Conservation (phyloP, 2,888 invertebrate genomes). For the Ectobius pallidus region DNA sequence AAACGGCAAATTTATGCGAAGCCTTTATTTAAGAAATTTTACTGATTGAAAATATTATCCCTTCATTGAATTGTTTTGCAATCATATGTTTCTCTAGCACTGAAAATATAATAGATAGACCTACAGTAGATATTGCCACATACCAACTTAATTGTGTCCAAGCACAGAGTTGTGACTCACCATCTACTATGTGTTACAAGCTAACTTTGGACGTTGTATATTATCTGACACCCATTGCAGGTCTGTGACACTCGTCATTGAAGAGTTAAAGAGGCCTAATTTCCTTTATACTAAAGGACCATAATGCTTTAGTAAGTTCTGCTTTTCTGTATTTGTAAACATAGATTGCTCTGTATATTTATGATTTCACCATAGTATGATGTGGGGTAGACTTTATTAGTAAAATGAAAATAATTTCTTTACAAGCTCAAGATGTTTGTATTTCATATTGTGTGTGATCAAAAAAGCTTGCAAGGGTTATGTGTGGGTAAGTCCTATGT, state of each 20-base stretch:
- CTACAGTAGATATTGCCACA: no score
- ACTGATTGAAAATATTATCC: background rate
- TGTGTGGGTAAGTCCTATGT: background rate
- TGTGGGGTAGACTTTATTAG: background rate
- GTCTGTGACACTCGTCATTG: no score
- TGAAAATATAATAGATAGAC: no score
- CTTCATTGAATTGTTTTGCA: background rate
- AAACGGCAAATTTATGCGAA: conserved; percentile 2
- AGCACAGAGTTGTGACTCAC: background rate
- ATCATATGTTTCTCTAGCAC: background rate
- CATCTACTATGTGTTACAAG: no score
- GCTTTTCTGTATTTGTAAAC: background rate
- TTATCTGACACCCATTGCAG: no score
- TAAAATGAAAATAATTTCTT: background rate
- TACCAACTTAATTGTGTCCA: background rate
- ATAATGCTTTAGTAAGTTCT: background rate
- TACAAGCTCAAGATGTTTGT: background rate
- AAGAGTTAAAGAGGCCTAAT: background rate
- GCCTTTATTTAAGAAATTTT: background rate
- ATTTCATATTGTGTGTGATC: background rate
- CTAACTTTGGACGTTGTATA: no score
- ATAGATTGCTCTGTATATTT: background rate
- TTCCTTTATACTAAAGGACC: background rate
- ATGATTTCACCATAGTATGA: background rate
- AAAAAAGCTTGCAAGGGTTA: background rate